These are phyloP conservation scores for Gambusia yucatana DNA, from an alignment of 2,797 vertebrate species.

Conservation along the genomic window DNA sequence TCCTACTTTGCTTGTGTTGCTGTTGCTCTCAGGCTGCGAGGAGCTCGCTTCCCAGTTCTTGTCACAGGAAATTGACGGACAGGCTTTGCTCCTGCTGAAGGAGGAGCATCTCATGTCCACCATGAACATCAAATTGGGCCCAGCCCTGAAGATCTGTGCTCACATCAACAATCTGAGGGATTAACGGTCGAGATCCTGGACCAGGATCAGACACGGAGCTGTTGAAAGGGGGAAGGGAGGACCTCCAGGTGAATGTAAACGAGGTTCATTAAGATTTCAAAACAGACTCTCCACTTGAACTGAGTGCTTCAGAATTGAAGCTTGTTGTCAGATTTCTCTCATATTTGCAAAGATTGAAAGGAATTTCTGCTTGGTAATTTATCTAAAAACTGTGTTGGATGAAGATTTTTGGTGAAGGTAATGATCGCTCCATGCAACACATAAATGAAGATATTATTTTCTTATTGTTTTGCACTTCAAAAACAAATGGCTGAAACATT, in stretches of 20 bases:
- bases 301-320: constrained; percentile 16
- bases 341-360: neutral
- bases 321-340: neutral
- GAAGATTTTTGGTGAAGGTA: neutral
- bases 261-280: constrained; percentile 1
- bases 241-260: constrained; percentile 35
- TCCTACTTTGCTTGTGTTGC: neutral
- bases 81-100: constrained; percentile 95
- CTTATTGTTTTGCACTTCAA: constrained; percentile 10
- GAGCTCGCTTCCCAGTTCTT: constrained; percentile 94
- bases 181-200: constrained; percentile 65
- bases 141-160: constrained; percentile 97
- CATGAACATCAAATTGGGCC: constrained; percentile 99
- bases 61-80: constrained; percentile 98
- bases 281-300: constrained; percentile 1
- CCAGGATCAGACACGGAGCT: neutral
- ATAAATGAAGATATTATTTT: constrained; percentile 23
- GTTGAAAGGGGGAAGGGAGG: constrained; percentile 7
- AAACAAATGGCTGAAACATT: neutral
- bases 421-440: neutral
- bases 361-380: neutral
- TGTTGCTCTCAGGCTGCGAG: constrained; percentile 86
- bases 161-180: constrained; percentile 95
- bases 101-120: constrained; percentile 99
- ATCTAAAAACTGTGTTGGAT: constrained; percentile 1